Evolutionary conservation across 2,113 vertebrate species (phyloP), one percentile per base, ranked within the genome.

Genomic region (Gobio gobio): DNA sequence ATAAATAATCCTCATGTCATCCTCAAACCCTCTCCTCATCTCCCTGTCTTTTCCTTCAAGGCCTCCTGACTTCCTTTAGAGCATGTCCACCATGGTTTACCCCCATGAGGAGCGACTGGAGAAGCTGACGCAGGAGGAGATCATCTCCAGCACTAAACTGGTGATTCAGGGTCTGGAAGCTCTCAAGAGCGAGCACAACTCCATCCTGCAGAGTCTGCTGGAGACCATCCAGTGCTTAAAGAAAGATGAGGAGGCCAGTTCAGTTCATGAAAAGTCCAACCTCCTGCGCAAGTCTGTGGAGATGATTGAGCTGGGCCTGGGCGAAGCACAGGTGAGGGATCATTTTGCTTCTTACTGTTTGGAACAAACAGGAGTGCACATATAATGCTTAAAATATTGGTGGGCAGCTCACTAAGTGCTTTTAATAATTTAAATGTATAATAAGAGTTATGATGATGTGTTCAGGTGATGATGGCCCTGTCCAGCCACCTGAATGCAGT

Each of bases 81-180:
- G 84, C 90, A 96, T 95, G 94, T 96, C 95, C 87, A 94, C 93
- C 68, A 95, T 95, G 93, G 94, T 96, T 84, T 95, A 93, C 87
- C 94, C 94, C 79, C 91, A 94, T 74, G 96, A 97, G 88, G 95
- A 96, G 89, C 89, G 93, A 58, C 89, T 95, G 82, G 96, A 96
- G 90, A 96, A 96, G 81, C 91, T 97, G 87, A 95, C 94, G 58
- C 96, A 97, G 92, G 96, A 97, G 88, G 95, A 97, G 90, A 97
- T 97, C 3, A 94, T 97, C 91, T 94, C 94, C 64, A 96, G 94
- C 90, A 96, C 96, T 10, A 95, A 95, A 76, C 89, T 96, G 88
- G 96, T 97, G 80, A 96, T 95, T 91, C 96, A 97, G 85, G 96
- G 96, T 0, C 92, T 97, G 83, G 96, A 97, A 90, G 96, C 96